Percentiles rank a stretch among this genome's conserved stretches.
Conservation (phyloP, 1,140 invertebrate species). For the Penaeus japonicus region DNA sequence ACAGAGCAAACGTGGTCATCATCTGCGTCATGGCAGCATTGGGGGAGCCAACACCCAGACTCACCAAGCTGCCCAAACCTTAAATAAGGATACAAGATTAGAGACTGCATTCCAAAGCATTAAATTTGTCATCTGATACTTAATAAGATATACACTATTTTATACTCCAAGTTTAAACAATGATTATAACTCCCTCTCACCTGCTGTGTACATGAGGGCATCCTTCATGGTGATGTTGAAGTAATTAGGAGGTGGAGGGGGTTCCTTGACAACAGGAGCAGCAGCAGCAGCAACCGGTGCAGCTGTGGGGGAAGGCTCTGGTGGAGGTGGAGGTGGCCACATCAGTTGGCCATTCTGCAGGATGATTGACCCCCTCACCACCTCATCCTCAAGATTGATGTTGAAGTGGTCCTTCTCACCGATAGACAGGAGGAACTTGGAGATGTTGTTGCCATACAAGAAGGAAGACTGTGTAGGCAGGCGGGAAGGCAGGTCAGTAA, state of each 20-base stretch:
- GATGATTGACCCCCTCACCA: slow-evolving; percentile 83
- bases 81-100: not conserved
- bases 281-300: slow-evolving; percentile 65
- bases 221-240: slow-evolving; percentile 73
- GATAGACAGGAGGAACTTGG: slow-evolving; percentile 84
- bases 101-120: too few relatives aligned
- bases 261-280: slow-evolving; percentile 63
- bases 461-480: slow-evolving; percentile 87
- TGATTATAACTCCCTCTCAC: slow-evolving; percentile 62
- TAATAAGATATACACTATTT: not conserved
- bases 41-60: slow-evolving; percentile 78
- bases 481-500: slow-evolving; percentile 84
- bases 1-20: slow-evolving; percentile 83
- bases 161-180: not conserved
- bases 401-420: slow-evolving; percentile 78
- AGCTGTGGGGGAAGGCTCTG: slow-evolving; percentile 60
- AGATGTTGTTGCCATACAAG: slow-evolving; percentile 89
- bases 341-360: slow-evolving; percentile 77
- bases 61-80: slow-evolving; percentile 76
- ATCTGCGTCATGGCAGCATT: slow-evolving; percentile 86
- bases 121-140: too few relatives aligned
- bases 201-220: slow-evolving; percentile 76
- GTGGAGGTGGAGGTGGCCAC: slow-evolving; percentile 80
- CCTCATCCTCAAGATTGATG: slow-evolving; percentile 85
- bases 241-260: slow-evolving; percentile 66